Percentiles rank a stretch among this genome's conserved stretches.
These are phyloP conservation scores for Hippocampus mohnikei DNA, from an alignment of 2,113 vertebrate genomes.

Conservation along the genomic window DNA sequence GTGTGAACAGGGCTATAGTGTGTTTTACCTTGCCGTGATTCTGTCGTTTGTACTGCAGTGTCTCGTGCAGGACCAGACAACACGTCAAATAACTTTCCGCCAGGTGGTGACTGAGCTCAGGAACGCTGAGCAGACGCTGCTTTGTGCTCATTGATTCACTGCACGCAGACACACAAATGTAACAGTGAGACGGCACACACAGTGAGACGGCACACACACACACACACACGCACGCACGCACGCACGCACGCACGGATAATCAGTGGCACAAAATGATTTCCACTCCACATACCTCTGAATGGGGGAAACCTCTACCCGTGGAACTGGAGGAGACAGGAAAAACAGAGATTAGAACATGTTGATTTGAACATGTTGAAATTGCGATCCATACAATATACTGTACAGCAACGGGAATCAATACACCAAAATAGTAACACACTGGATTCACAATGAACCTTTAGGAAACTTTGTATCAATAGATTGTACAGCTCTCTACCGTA, in stretches of 20 bases:
- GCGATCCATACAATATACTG: background rate
- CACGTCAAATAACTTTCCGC: constrained; percentile 95
- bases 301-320: constrained; percentile 44
- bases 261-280: background rate
- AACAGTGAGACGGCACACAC: background rate
- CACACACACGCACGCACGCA: too few relatives aligned
- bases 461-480: background rate
- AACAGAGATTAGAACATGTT: background rate
- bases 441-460: too few relatives aligned
- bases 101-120: constrained; percentile 92
- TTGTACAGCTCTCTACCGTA: background rate
- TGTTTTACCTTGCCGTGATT: constrained; percentile 86
- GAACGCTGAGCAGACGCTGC: constrained; percentile 87
- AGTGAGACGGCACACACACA: background rate
- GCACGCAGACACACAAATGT: constrained; percentile 17
- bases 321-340: constrained; percentile 42
- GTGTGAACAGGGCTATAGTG: too few relatives aligned
- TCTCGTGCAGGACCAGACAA: constrained; percentile 88
- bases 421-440: background rate
- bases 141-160: constrained; percentile 80
- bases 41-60: constrained; percentile 90
- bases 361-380: background rate
- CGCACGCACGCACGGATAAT: too few relatives aligned
- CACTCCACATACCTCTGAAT: constrained; percentile 57
- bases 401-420: too few relatives aligned